Base-by-base conservation (phyloP, 2,113 vertebrate genomes). In the Caretta caretta region DNA sequence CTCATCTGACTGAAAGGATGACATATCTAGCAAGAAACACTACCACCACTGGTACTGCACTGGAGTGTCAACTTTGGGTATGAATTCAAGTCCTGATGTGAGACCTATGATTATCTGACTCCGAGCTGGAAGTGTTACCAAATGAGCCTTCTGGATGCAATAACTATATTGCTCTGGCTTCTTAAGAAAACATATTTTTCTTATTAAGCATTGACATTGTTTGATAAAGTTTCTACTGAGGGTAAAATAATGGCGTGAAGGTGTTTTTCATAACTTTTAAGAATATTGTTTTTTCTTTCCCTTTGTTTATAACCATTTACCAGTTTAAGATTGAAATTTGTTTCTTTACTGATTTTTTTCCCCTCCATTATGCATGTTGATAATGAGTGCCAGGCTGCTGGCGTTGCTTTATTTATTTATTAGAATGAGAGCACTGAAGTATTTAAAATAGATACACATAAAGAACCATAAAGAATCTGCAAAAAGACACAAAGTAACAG, bases 401-500 rank as follows among this genome's bases (percentile, higher is more conserved):
- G 57, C 94, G 91, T 84, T 81, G 84, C n/a, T 97, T 97, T 96
- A 90, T 83, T 96, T 96, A 93, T 93, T 94, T 97, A 95, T 92
- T 96, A 84, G 54, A 92, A 92, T 92, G 69, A 87, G 51, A 88
- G 46, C 88, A 92, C 69, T 89, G 90, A 92, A 93, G 86, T 90
- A 87, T 94, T 95, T 94, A 90, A 92, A 95, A 88, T 78, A 94
- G 53, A 80, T 85, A 84, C 57, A 53, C 54, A 69, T n/a, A 53
- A 56, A 65, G 8, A 72, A 48, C 62, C 72, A 86, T 84, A 69
- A 84, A 35, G 0, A 2, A 10, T 57, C 48, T 75, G 53, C 3
- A 1, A 42, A 83, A 48, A 91, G 56, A 86, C 80, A 42, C 7
- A 38, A 38, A 56, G 86, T 83, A 72, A 83, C 14, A 93, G 59